phyloP scores from a whole-genome alignment of 2,797 vertebrate genomes.

The Onychomys arenicola region DNA sequence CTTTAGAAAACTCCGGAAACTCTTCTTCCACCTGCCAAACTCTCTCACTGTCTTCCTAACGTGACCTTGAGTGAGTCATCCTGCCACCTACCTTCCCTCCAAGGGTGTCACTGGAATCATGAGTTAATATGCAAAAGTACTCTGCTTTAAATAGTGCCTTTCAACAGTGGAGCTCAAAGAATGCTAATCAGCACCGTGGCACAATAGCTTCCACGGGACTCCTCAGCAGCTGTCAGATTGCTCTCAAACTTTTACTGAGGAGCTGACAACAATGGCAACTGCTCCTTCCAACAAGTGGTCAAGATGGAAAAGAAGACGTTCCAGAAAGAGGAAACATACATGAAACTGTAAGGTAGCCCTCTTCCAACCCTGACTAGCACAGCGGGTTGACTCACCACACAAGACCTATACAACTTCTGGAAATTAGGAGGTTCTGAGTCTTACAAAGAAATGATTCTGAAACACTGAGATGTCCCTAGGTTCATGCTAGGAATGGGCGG shows the following conservation, averaged over 20 bases:
- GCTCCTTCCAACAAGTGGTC: slow-evolving; percentile 37
- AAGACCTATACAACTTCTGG: not conserved
- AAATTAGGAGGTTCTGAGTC: not conserved
- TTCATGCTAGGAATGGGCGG: fast-evolving
- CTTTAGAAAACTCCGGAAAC: slow-evolving; percentile 40
- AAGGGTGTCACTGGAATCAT: slow-evolving; percentile 54
- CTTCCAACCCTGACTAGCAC: not conserved
- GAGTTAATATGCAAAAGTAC: slow-evolving; percentile 75
- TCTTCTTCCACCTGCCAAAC: not conserved
- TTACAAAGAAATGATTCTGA: not conserved
- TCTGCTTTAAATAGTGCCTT: slow-evolving; percentile 78
- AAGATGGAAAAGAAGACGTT: not conserved
- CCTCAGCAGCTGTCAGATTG: not conserved
- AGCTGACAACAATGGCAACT: not conserved
- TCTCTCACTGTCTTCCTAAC: not conserved
- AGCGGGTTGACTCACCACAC: not conserved
- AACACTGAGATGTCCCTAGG: not conserved
- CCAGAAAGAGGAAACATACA: not conserved
- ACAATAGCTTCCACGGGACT: slow-evolving; percentile 12
- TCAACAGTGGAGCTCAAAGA: slow-evolving; percentile 48
- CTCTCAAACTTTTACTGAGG: slow-evolving; percentile 43
- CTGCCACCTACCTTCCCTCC: slow-evolving; percentile 66
- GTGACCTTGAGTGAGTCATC: slow-evolving; percentile 67
- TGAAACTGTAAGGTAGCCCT: not conserved
- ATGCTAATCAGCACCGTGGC: slow-evolving; percentile 7